Base-by-base conservation (phyloP, 1,140 invertebrate species). In the Philopotamus ludificatus region DNA sequence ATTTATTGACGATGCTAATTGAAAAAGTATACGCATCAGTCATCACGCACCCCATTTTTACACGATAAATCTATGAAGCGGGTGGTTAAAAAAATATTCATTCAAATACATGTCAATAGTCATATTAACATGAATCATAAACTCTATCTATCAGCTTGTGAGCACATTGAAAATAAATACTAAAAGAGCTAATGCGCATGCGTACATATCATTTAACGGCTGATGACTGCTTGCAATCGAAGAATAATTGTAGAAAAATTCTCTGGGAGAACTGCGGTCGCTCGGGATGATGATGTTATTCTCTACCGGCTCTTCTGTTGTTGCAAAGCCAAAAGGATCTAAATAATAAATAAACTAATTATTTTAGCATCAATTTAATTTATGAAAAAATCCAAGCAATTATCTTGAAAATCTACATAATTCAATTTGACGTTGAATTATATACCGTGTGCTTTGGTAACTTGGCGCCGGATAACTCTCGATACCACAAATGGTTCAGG, bases 211-310 rank as follows among this genome's bases (percentile, higher is more conserved):
- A 34, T 12, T 4, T 12, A 4, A 7, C 28, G 28, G 28, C 28
- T 34, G 28, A n/a, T 12, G 28, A 4, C 4, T 34, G 28, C 59
- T 49, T 20, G n/a, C 54, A 39, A 54, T 60, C 3, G 62, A 59
- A 47, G 54, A 54, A 25, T 60, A 50, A 44, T 60, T 60, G 44
- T 54, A 68, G 49, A 68, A 62, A 47, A 61, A 68, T 16, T 64
- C 67, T 25, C 65, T 68, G 8, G 67, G 63, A 0, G 58, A 63
- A 42, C 63, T 65, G 12, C 67, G 63, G 53, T 68, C 67, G 28
- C 62, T 68, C 15, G 67, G 63, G 22, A 65, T 68, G 15, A 68
- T 57, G 12, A 68, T 28, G 51, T 68, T 68, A 23, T 68, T 64
- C 49, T 68, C 67, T 25, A 68, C 39, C 3, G 67, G 57, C 20